These are phyloP conservation scores for Hyperoplus immaculatus DNA, from an alignment of 2,797 vertebrate species.

Conservation along the genomic window DNA sequence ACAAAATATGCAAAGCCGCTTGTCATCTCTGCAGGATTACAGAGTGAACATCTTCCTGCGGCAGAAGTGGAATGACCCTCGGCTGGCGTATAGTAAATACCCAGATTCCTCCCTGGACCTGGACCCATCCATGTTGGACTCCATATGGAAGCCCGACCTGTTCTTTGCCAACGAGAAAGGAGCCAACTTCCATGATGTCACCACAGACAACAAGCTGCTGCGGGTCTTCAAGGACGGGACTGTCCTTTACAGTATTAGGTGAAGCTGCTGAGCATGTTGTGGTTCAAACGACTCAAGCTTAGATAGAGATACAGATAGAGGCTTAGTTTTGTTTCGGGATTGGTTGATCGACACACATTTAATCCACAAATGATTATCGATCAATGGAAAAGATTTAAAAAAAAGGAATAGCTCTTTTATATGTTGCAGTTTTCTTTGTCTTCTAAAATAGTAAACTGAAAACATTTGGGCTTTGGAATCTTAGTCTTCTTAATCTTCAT, in stretches of 20 bases:
- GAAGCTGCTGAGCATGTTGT: conserved; percentile 46
- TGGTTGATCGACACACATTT: background rate
- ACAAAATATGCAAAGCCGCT: conserved; percentile 69
- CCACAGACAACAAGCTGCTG: conserved; percentile 98
- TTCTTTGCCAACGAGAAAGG: conserved; percentile 99
- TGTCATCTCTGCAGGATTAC: conserved; percentile 93
- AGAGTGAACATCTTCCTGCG: conserved; percentile 99
- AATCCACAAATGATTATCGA: background rate
- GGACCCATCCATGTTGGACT: conserved; percentile 99
- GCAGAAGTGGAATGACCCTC: conserved; percentile 98
- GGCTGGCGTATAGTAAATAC: conserved; percentile 96
- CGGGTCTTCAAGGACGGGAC: conserved; percentile 97
- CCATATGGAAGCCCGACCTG: conserved; percentile 99
- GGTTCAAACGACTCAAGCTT: no score
- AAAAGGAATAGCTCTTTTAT: background rate
- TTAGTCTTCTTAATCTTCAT: background rate
- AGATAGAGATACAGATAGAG: background rate
- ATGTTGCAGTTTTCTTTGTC: background rate
- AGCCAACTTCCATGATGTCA: conserved; percentile 98
- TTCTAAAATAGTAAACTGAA: background rate
- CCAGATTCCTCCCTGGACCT: conserved; percentile 97
- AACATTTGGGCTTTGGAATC: background rate
- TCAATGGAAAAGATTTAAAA: background rate
- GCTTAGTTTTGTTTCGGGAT: background rate
- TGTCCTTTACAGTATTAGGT: conserved; percentile 99